These are phyloP conservation scores for Leucopsar rothschildi DNA, from an alignment of 2,113 vertebrate genomes.

Conservation along the genomic window DNA sequence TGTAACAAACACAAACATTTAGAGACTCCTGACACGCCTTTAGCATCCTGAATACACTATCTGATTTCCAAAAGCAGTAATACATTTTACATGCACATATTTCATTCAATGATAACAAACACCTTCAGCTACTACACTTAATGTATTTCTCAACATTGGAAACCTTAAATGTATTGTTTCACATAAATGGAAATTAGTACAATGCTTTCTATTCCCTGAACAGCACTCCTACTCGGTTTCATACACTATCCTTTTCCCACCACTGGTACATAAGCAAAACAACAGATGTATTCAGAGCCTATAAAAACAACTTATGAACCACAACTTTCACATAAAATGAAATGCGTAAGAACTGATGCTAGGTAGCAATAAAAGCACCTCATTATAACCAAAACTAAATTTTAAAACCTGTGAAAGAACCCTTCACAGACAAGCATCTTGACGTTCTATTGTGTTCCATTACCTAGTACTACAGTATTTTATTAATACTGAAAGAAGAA, in stretches of 20 bases:
- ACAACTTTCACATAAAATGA: not conserved
- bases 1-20: rapidly evolving
- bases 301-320: not conserved
- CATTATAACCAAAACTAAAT: not conserved
- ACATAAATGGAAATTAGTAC: not conserved
- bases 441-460: not conserved
- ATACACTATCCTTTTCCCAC: not conserved
- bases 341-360: not conserved
- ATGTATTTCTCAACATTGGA: not conserved
- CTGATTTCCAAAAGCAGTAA: not conserved
- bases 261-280: not conserved
- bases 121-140: not conserved
- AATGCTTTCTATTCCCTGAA: not conserved
- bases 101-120: not conserved
- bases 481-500: not conserved
- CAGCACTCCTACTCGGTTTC: not conserved
- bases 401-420: not conserved
- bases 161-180: not conserved
- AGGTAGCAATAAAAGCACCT: not conserved
- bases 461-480: not conserved
- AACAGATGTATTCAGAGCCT: not conserved
- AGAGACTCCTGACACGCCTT: not conserved
- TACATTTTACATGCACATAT: not conserved
- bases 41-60: not conserved
- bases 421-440: not conserved